These are phyloP conservation scores for Pholis gunnellus DNA, from an alignment of 2,113 vertebrate genomes.

Conservation along the genomic window DNA sequence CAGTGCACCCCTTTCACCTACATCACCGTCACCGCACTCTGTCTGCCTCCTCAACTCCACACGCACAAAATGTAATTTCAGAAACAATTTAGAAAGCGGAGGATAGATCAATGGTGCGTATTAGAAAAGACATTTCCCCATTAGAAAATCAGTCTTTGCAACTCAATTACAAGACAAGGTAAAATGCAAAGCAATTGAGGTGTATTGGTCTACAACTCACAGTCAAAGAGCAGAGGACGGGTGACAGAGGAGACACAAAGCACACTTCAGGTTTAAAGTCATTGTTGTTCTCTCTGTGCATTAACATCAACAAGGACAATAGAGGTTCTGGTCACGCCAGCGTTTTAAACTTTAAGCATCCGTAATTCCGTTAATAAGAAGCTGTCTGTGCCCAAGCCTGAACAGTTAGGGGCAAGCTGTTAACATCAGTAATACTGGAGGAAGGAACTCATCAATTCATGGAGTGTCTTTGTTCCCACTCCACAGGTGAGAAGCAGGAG, in stretches of 20 bases:
- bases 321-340: neutral
- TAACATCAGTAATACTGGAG: slow-evolving; percentile 34
- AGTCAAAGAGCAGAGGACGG: neutral
- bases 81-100: slow-evolving; percentile 37
- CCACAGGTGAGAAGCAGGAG: slow-evolving; percentile 43
- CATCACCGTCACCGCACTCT: neutral
- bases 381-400: slow-evolving; percentile 1
- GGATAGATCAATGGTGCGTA: slow-evolving; percentile 1
- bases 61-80: slow-evolving; percentile 45
- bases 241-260: neutral
- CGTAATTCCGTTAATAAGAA: neutral
- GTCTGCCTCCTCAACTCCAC: slow-evolving; percentile 5
- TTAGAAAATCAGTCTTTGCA: slow-evolving; percentile 13
- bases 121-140: slow-evolving; percentile 10
- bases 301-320: neutral
- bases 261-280: neutral
- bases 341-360: slow-evolving; percentile 1
- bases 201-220: neutral
- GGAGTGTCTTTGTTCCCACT: slow-evolving; percentile 44
- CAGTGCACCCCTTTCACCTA: neutral
- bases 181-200: neutral
- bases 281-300: neutral
- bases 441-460: slow-evolving; percentile 51
- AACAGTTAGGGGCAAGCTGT: slow-evolving; percentile 25
- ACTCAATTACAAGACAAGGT: slow-evolving; percentile 22